Evolutionary conservation across 2,797 vertebrate species (phyloP), one percentile per base, ranked within the genome.

Genomic region (Acanthopagrus latus): DNA sequence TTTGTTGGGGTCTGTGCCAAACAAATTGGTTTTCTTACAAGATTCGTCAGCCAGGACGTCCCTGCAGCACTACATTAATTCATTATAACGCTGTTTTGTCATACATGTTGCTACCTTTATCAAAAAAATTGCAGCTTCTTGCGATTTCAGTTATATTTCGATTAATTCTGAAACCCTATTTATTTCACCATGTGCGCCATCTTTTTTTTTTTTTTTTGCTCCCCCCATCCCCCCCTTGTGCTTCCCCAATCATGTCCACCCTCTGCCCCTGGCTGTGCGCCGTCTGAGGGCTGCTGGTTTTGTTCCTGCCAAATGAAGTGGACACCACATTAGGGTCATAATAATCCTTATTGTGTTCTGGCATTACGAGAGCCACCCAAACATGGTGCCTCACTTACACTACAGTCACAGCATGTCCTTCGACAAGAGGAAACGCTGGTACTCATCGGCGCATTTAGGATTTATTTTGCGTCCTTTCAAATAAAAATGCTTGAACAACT

Each of bases 251-350:
- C 55, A 17, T 62, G 20, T 38, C 38, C 63, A 48, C 74, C 74
- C 52, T 50, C 59, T 56, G 3, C 74, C 83, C 79, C 64, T 11
- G 67, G 56, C 80, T 80, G 64, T 80, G 63, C 14, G 3, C 55
- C 27, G 71, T 80, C 82, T 70, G 54, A 68, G 48, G 71, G 44
- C 70, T 52, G 51, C 69, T 38, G 76, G 54, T 86, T 89, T 91
- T 93, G 90, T 90, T 84, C 84, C 74, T 79, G 89, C 78, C 85
- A 88, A 93, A 88, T 87, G 70, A 91, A 91, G 88, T 88, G 89
- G 60, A 70, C 76, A 46, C 20, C 46, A 75, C 50, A 91, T 86
- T 82, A 76, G 52, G 84, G 88, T 66, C 87, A 80, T 76, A 74
- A 86, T 62, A 80, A 87, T 76, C 81, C 80, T 80, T 65, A 82